Conservation (phyloP, 2,113 vertebrate genomes). For the Hystrix brachyura region DNA sequence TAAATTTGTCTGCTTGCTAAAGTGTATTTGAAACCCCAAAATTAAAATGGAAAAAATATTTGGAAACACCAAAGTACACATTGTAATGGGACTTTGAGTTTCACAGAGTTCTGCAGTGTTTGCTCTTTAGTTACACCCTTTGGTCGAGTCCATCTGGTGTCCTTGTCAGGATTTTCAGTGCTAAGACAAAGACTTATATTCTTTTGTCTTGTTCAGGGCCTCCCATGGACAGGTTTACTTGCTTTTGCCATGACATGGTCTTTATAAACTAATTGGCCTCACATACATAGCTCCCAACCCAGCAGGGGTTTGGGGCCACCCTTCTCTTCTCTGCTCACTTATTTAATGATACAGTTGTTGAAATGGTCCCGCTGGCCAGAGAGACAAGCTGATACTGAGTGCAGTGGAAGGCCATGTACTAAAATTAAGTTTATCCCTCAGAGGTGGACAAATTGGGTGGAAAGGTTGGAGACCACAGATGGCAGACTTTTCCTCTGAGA, state of each 20-base stretch:
- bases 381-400: background rate
- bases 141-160: background rate
- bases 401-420: background rate
- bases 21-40: background rate
- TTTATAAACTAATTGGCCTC: background rate
- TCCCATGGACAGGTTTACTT: background rate
- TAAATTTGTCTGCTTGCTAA: background rate
- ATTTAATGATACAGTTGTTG: background rate
- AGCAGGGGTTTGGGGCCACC: background rate
- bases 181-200: background rate
- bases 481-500: background rate
- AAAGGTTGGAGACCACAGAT: background rate
- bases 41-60: background rate
- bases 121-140: background rate
- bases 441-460: background rate
- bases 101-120: background rate
- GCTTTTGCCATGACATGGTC: background rate
- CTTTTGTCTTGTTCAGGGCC: background rate
- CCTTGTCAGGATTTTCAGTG: background rate
- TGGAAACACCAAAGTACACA: background rate
- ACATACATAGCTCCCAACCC: background rate
- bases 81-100: background rate
- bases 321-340: background rate
- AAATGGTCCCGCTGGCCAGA: background rate
- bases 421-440: background rate